Evolutionary conservation across 2,113 vertebrate species (phyloP).

Genomic region (Rhynchopsitta pachyrhyncha): DNA sequence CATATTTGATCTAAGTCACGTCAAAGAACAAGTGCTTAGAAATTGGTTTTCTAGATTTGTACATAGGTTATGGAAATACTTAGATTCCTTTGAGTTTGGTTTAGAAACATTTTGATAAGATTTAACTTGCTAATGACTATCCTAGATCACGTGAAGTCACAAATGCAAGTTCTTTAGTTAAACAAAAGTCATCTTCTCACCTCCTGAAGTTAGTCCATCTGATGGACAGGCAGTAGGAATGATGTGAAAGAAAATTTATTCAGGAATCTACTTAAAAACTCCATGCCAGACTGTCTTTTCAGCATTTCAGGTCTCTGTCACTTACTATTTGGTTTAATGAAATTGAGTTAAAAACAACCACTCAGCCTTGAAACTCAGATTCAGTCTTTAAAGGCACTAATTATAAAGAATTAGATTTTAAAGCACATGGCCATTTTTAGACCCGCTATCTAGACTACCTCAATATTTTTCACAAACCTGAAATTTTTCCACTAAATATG

Average conservation of each 20-base stretch:
- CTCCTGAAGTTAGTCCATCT: background rate
- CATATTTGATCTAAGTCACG: background rate
- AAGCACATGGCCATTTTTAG: background rate
- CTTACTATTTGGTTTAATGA: background rate
- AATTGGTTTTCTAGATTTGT: background rate
- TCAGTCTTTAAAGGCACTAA: background rate
- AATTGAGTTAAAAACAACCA: background rate
- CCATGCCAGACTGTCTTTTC: background rate
- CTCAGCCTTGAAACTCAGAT: background rate
- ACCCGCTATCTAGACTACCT: background rate
- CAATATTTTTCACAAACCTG: background rate
- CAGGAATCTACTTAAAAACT: background rate
- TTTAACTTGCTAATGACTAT: background rate
- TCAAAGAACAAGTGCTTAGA: background rate
- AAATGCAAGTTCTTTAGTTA: background rate
- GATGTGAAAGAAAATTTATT: background rate
- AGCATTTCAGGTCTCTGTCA: background rate
- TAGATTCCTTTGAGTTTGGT: background rate
- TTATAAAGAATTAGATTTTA: background rate
- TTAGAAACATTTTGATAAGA: background rate
- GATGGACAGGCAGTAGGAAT: background rate
- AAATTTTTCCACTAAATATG: background rate
- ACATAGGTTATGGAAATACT: background rate
- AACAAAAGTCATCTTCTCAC: background rate
- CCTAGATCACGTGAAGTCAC: background rate